Evolutionary conservation across 1,140 invertebrate genomes (phyloP), one percentile per base, ranked within the genome.

Genomic region (Drosophila eugracilis): DNA sequence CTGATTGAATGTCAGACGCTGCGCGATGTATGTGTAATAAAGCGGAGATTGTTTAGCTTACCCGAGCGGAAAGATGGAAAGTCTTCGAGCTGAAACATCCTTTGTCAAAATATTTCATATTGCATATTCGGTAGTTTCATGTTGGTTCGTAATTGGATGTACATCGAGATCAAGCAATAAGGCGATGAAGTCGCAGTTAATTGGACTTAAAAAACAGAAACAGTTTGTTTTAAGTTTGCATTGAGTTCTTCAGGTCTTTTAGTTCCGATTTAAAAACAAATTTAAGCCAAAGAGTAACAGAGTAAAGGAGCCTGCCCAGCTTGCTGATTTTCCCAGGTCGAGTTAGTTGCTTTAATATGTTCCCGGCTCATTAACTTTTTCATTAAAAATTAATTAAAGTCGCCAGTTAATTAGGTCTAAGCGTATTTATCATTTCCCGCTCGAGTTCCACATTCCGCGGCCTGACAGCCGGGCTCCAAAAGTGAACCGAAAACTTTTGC

Each of bases 381-480:
- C 84, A 88, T 88, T 88, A 88, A 83, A 88, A 89, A 88, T 88
- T 83, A 88, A 88, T 88, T 88, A 88, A 88, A 88, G 83, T 88
- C 66, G 78, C 84, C 77, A 88, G 83, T 88, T 88, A 88, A 88
- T 88, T 88, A 88, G 79, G 83, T 88, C 84, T 86, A 88, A 88
- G 83, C 83, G 84, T 88, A 88, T 88, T 88, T 88, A 88, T 88
- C 83, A 88, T 88, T 88, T 88, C 77, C 70, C 72, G 84, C 75
- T 79, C 83, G 75, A 86, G 76, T 45, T 52, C 49, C 57, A 34
- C 71, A 75, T 67, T 67, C 62, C 65, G 34, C 49, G 49, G 57
- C 67, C 72, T 80, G 79, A 77, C 78, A 79, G 78, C 75, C 78
- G 10, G 24, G 32, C 58, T 32, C 45, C 63, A 66, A 75, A 75